Conservation (phyloP, 2,113 vertebrate genomes). For the Potamarius usumacintae region DNA sequence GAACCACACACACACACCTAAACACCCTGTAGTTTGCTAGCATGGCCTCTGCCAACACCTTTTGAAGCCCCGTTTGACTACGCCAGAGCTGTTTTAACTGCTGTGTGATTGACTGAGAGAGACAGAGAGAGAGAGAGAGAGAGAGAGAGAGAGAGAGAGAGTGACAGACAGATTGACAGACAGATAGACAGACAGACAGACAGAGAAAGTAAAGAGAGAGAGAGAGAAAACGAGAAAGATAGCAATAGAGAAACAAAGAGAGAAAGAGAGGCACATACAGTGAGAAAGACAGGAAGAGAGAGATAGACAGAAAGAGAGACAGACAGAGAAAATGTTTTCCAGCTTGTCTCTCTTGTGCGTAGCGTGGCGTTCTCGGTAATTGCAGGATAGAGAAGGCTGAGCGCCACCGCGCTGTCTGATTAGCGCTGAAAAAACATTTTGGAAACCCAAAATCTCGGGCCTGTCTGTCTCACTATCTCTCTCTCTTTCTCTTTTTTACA, state of each 20-base stretch:
- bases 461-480: background rate
- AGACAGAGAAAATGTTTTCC: background rate
- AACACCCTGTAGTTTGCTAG: conserved; percentile 5
- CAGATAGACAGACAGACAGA: background rate
- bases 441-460: background rate
- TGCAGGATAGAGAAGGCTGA: conserved; percentile 16
- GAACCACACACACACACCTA: background rate
- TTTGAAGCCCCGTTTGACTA: background rate
- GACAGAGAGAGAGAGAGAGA: background rate
- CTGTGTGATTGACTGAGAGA: background rate
- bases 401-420: conserved; percentile 62
- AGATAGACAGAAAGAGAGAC: background rate
- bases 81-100: background rate
- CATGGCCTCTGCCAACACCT: background rate
- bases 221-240: background rate
- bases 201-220: background rate
- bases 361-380: background rate
- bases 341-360: background rate
- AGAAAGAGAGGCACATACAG: background rate
- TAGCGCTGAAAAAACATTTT: conserved; percentile 21
- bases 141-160: background rate
- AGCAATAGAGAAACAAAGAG: background rate
- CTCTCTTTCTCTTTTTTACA: background rate
- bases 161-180: background rate
- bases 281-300: background rate